Evolutionary conservation across 2,797 vertebrate genomes (phyloP), one percentile per base, ranked within the genome.

Genomic region (Acrossocheilus fasciatus): DNA sequence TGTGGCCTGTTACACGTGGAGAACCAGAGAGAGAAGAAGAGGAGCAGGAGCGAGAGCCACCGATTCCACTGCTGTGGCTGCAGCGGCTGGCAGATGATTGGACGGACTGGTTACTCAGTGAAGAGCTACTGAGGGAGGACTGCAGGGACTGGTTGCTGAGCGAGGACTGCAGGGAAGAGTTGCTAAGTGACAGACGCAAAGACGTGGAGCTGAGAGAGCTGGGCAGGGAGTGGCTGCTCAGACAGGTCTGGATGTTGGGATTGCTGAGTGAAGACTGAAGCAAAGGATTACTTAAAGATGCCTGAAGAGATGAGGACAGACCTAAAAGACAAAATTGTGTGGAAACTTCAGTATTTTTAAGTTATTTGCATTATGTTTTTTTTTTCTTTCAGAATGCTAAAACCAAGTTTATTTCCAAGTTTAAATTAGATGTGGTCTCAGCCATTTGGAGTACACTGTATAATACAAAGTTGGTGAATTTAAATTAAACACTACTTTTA

Each of bases 131-230:
- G 43, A 92, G 91, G 11, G 91, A 94, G 62, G 95, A 96, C 83
- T 78, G 92, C 59, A 92, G 91, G 73, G 93, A 93, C 70, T 92
- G 92, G 89, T 87, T 91, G 0, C 95, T 96, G 20, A 96, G 95
- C n/a, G 95, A 95, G 0, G 96, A 93, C 0, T 94, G 94, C 69
- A 96, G 93, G 88, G 95, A 96, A 68, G 95, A 91, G 83, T 94
- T 96, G 92, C 96, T 96, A 82, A 96, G 94, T 73, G 96, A 96
- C 50, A 95, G 92, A 90, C 96, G 95, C 34, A 96, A 93, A 87
- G 95, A 95, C 82, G 95, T 91, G 2, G 95, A 93, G 93, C 94
- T 96, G 30, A 92, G 86, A 74, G 91, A 93, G 81, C 86, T 89
- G 73, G 91, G 90, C 8, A 92, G 87, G 66, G 88, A 91, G 85